Percentiles rank a stretch among this genome's conserved stretches.
These are phyloP conservation scores for Mormyrus hasselquistii DNA, from an alignment of 2,797 vertebrate species.

Conservation along the genomic window DNA sequence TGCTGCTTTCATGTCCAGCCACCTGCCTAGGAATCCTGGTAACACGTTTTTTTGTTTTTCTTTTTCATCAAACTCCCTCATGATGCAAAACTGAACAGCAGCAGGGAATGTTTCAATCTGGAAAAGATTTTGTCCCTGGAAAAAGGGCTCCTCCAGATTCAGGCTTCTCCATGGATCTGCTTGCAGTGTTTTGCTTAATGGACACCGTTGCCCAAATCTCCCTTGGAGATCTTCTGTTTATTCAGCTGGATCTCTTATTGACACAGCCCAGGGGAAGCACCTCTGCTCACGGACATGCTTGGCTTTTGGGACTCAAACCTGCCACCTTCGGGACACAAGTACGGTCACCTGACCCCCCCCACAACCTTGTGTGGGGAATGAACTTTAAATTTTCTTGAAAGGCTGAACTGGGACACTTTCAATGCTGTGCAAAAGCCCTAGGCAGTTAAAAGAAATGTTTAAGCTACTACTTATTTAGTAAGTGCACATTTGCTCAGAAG, in stretches of 20 bases:
- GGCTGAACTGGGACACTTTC: not conserved
- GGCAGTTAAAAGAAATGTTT: not conserved
- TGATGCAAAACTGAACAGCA: not conserved
- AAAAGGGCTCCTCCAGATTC: not conserved
- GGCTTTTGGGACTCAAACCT: not conserved
- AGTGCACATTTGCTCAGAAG: not conserved
- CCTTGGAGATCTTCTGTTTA: not conserved
- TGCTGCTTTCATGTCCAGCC: not conserved
- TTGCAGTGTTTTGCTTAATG: not conserved
- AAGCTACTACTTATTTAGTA: not conserved
- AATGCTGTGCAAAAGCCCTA: not conserved
- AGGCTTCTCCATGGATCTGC: not conserved
- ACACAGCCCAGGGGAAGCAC: not conserved
- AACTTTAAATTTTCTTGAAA: not conserved
- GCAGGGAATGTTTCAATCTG: constrained; percentile 1
- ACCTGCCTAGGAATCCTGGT: not conserved
- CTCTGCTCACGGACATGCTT: not conserved
- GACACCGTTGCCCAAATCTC: not conserved
- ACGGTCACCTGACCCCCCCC: not conserved
- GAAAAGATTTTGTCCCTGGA: not conserved
- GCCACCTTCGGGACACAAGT: not conserved
- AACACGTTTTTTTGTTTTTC: too few relatives aligned
- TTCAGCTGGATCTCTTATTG: not conserved
- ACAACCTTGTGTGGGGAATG: not conserved
- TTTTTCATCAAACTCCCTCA: not conserved